Evolutionary conservation across 2,888 invertebrate genomes (phyloP), one percentile per base, ranked within the genome.

Genomic region (Tetranychus piercei): DNA sequence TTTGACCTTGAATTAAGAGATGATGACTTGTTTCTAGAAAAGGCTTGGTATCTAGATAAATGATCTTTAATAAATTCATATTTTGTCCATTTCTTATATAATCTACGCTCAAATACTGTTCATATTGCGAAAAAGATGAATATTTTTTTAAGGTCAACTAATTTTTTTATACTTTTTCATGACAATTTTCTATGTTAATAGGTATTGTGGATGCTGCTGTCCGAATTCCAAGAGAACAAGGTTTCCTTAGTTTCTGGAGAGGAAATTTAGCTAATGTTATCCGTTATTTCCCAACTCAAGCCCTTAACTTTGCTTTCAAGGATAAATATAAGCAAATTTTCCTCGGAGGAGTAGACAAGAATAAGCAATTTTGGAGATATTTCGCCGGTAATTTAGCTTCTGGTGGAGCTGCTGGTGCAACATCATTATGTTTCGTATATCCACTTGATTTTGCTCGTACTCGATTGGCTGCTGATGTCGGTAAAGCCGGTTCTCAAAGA

Each of bases 381-480:
- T 92, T 94, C 81, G 84, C 88, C 76, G 93, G 91, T 76, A 94
- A 94, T 83, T 86, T 94, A 82, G 92, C 91, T 44, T 90, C 93
- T 44, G 94, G 94, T 81, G 94, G 94, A 84, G 92, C 92, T 79
- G 94, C 94, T 80, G 94, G 94, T 80, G 94, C 94, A 78, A 91
- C 93, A 73, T 93, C 94, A 44, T 87, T 94, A 72, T 89, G 92
- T 85, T 93, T 94, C 84, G 94, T 94, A 80, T 94, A 94, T 85
- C 94, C 94, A 43, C 87, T 94, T 79, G 94, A 94, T 85, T 94
- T 92, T 85, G 94, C 93, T 80, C 88, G 94, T 87, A 94, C 94
- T 79, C 90, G 94, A 87, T 83, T 88, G 79, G 87, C 88, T 82
- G 87, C 93, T 81, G 94, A 94, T 84, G 90, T 92, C 80, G 94